Percentiles rank a stretch among this genome's conserved stretches.
Conservation (phyloP, 2,888 invertebrate species). For the Amphipoea lucens region DNA sequence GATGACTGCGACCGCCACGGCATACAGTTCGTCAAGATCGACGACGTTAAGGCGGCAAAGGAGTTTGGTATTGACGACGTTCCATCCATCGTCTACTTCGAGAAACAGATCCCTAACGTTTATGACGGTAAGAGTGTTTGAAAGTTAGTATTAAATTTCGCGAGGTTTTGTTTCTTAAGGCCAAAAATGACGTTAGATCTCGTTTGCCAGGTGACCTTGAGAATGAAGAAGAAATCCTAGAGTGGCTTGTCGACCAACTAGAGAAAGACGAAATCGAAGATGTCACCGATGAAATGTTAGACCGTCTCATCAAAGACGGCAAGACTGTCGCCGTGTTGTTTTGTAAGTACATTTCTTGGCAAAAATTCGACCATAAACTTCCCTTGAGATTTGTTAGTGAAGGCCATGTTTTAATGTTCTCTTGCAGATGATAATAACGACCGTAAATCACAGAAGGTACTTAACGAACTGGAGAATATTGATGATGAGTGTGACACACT, state of each 20-base stretch:
- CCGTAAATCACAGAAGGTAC: constrained; percentile 95
- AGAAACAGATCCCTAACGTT: constrained; percentile 97
- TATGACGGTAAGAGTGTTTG: constrained; percentile 93
- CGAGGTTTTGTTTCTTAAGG: neutral
- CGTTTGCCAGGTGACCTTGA: constrained; percentile 92
- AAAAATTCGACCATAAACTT: constrained; percentile 25
- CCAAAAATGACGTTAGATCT: constrained; percentile 2
- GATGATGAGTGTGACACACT: constrained; percentile 97
- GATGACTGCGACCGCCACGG: constrained; percentile 98
- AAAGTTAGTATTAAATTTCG: neutral
- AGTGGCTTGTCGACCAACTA: constrained; percentile 96
- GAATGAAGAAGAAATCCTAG: constrained; percentile 96
- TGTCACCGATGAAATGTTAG: constrained; percentile 98
- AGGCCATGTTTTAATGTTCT: constrained; percentile 38
- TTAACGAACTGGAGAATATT: constrained; percentile 97
- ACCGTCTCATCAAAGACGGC: constrained; percentile 96
- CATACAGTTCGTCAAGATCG: constrained; percentile 98
- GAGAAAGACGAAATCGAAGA: constrained; percentile 98
- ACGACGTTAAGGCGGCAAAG: constrained; percentile 95
- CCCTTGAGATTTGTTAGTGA: constrained; percentile 24
- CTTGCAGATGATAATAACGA: constrained; percentile 96
- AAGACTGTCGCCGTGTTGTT: constrained; percentile 97
- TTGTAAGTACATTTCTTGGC: constrained; percentile 91
- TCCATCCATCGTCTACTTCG: constrained; percentile 97
- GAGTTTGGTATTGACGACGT: constrained; percentile 96